Evolutionary conservation across 1,140 invertebrate genomes (phyloP).

Genomic region (Ceratosolen fusciceps): DNA sequence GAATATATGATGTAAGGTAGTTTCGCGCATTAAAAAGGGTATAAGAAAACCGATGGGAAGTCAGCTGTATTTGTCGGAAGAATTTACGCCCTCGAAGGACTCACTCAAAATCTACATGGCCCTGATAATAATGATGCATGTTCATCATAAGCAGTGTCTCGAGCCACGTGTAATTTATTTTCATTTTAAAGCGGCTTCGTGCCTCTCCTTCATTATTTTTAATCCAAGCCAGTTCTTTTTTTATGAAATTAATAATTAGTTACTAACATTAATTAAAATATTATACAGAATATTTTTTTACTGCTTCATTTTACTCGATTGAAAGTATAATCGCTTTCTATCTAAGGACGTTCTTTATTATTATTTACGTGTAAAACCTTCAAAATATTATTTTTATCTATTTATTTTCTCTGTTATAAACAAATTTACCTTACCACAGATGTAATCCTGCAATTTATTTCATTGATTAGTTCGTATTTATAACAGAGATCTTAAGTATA

Average conservation of each 20-base stretch:
- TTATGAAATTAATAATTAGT: neutral
- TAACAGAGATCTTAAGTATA: no score
- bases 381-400: no score
- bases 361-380: neutral
- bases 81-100: neutral
- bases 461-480: no score
- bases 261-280: neutral
- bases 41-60: neutral
- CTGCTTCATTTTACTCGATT: neutral
- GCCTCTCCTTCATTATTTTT: neutral
- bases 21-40: neutral
- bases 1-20: neutral
- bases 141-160: neutral
- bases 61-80: neutral
- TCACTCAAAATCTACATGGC: neutral
- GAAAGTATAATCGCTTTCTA: neutral
- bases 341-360: neutral
- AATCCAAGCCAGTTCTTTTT: neutral
- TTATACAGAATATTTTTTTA: neutral
- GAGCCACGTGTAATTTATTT: conserved; percentile 30
- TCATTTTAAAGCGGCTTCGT: neutral
- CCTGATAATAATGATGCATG: neutral
- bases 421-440: no score
- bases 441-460: no score
- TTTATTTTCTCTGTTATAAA: no score